Conservation (phyloP, 2,888 invertebrate species). For the Phyllotreta cruciferae region DNA sequence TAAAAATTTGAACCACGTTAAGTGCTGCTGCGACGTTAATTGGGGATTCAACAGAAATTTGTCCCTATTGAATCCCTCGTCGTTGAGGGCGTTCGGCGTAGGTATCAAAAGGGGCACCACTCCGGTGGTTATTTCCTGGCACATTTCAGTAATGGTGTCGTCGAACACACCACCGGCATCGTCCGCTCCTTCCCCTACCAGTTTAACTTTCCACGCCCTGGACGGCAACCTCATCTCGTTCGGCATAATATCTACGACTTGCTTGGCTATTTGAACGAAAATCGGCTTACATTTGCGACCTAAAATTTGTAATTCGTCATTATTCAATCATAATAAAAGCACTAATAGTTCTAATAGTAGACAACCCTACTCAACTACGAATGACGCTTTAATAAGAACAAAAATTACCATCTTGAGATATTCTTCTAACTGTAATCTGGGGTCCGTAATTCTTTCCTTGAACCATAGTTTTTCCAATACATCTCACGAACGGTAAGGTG, state of each 20-base stretch:
- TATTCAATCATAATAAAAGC: too few species aligned
- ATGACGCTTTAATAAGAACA: too few species aligned
- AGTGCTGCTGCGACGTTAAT: slow-evolving; percentile 62
- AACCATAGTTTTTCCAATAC: slow-evolving; percentile 71
- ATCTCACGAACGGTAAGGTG: slow-evolving; percentile 68
- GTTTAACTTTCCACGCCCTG: slow-evolving; percentile 71
- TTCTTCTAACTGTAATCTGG: slow-evolving; percentile 68
- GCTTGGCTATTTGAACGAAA: slow-evolving; percentile 69
- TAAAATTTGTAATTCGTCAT: slow-evolving; percentile 34
- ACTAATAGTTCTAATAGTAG: too few species aligned
- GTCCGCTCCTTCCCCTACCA: slow-evolving; percentile 72
- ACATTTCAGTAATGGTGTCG: slow-evolving; percentile 74
- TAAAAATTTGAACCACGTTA: slow-evolving; percentile 68
- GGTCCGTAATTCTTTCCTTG: slow-evolving; percentile 72
- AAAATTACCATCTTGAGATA: slow-evolving; percentile 63
- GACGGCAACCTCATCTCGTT: slow-evolving; percentile 68
- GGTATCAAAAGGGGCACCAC: slow-evolving; percentile 66
- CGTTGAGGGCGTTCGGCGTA: slow-evolving; percentile 69
- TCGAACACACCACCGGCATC: slow-evolving; percentile 75
- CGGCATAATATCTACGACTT: slow-evolving; percentile 67
- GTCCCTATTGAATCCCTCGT: slow-evolving; percentile 69
- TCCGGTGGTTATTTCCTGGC: slow-evolving; percentile 67
- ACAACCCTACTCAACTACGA: too few species aligned
- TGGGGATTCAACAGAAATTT: slow-evolving; percentile 69
- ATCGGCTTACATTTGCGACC: slow-evolving; percentile 66